Evolutionary conservation across 2,797 vertebrate species (phyloP).

Genomic region (Leptoclinus maculatus): DNA sequence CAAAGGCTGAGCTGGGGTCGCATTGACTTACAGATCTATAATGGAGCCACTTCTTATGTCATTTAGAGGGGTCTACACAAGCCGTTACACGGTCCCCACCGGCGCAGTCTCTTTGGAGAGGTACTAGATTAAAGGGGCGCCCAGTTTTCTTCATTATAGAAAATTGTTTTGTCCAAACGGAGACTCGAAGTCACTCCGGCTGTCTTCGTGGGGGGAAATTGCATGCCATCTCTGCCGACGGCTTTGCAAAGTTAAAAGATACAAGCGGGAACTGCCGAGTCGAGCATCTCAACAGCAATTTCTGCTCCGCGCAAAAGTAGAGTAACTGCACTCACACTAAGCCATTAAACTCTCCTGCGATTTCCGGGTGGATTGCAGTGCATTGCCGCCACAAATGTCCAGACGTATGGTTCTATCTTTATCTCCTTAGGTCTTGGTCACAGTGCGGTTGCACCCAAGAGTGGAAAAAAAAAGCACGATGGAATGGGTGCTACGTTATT

Average conservation of each 20-base stretch:
- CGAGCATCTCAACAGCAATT: slow-evolving; percentile 54
- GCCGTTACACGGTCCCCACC: slow-evolving; percentile 38
- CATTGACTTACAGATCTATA: slow-evolving; percentile 77
- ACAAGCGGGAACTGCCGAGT: slow-evolving; percentile 44
- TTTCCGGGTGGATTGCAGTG: slow-evolving; percentile 16
- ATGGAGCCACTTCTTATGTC: slow-evolving; percentile 71
- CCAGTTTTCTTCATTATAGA: slow-evolving; percentile 68
- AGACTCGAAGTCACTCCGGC: slow-evolving; percentile 57
- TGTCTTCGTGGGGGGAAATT: slow-evolving; percentile 65
- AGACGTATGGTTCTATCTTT: background rate
- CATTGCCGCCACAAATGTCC: background rate
- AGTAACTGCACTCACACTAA: slow-evolving; percentile 15
- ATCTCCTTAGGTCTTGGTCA: background rate
- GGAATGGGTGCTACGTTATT: background rate
- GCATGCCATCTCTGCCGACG: slow-evolving; percentile 45
- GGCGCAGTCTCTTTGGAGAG: slow-evolving; percentile 27
- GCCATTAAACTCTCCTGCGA: slow-evolving; percentile 13
- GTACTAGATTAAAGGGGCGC: slow-evolving; percentile 57
- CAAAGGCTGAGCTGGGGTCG: slow-evolving; percentile 65
- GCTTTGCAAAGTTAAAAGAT: slow-evolving; percentile 51
- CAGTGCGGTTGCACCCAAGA: background rate
- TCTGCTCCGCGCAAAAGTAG: slow-evolving; percentile 25
- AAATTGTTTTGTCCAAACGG: slow-evolving; percentile 67
- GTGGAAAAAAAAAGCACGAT: background rate
- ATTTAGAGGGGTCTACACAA: slow-evolving; percentile 58